These are phyloP conservation scores for Scopus umbretta DNA, from an alignment of 2,113 vertebrate species.

Conservation along the genomic window DNA sequence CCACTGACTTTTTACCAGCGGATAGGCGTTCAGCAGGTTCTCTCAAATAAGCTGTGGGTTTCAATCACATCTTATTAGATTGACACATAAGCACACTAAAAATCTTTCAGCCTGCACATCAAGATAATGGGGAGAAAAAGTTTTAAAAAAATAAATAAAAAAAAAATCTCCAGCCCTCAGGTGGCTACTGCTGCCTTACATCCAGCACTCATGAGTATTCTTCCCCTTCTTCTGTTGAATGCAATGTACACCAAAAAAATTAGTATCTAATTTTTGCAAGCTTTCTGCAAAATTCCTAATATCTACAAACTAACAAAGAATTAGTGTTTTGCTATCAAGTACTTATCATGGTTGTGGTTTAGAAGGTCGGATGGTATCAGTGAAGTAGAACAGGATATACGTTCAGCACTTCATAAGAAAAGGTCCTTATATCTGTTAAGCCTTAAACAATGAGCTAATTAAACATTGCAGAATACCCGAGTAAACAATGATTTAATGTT, in stretches of 20 bases:
- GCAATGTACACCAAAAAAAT: background rate
- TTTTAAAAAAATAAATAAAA: background rate
- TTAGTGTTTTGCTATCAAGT: background rate
- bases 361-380: background rate
- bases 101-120: too few relatives aligned
- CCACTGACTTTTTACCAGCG: background rate
- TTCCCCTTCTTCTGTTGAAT: background rate
- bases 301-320: background rate
- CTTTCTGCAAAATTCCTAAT: background rate
- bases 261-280: accelerated
- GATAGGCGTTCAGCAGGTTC: background rate
- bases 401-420: background rate
- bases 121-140: background rate
- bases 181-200: background rate
- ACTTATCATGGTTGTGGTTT: background rate
- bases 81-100: background rate
- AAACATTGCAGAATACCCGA: background rate
- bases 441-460: background rate
- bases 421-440: background rate
- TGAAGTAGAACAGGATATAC: background rate
- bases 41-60: background rate
- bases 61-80: background rate
- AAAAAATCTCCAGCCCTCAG: background rate
- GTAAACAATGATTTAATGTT: background rate
- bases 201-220: background rate